These are phyloP conservation scores for Meriones unguiculatus DNA, from an alignment of 2,113 vertebrate species.

Conservation along the genomic window DNA sequence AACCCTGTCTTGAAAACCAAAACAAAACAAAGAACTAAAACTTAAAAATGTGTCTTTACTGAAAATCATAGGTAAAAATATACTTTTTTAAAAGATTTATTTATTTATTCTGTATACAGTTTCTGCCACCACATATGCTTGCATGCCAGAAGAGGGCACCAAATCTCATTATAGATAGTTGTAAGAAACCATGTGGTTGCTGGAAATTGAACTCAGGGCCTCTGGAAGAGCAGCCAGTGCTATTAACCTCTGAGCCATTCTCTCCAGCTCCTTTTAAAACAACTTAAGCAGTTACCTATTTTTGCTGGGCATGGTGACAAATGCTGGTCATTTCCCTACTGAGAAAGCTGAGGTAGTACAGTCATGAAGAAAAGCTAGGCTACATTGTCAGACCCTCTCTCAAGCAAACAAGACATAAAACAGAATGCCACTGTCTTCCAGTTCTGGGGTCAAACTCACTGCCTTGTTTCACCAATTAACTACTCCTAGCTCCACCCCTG, in stretches of 20 bases:
- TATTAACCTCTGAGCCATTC: no score
- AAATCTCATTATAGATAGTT: no score
- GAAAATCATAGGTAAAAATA: conserved; percentile 3
- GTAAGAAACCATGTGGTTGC: no score
- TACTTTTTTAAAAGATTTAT: no score
- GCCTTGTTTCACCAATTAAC: not conserved
- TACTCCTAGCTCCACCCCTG: not conserved
- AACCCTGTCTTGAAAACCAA: no score
- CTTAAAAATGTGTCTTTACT: not conserved
- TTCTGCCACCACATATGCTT: no score
- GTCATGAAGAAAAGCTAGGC: not conserved
- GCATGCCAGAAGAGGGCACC: no score
- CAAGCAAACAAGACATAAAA: not conserved
- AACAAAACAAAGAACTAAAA: no score
- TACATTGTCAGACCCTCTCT: not conserved
- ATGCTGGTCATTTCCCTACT: not conserved
- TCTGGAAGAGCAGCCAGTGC: no score
- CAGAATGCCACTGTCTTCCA: not conserved
- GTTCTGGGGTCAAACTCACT: not conserved
- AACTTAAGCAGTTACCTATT: not conserved
- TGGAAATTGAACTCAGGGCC: no score
- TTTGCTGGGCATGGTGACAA: not conserved
- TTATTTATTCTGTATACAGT: no score
- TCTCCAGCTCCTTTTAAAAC: not conserved
- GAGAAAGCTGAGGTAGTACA: not conserved